Evolutionary conservation across 1,140 invertebrate species (phyloP), one percentile per base, ranked within the genome.

Genomic region (Drosophila ohnishii): DNA sequence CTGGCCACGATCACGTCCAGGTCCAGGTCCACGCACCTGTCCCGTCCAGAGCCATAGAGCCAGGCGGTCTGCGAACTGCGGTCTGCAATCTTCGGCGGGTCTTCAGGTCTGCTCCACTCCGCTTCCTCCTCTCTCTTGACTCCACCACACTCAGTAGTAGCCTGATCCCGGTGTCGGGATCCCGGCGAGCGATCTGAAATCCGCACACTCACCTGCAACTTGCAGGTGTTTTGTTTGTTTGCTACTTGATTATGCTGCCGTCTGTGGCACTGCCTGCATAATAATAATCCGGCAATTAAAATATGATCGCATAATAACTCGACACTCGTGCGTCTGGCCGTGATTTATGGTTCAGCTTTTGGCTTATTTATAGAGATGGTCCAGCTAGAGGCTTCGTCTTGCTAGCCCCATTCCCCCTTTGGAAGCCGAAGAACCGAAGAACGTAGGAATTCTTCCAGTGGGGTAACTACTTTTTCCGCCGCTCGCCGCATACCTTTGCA

Each of bases 221-320:
- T 58, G 83, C 83, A 87, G 83, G 84, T 87, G 84, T 88, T 87
- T 88, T 87, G 79, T 87, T 87, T 83, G 75, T 74, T 83, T 75
- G 75, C 74, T 39, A 69, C 62, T 65, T 81, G 60, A 75, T 64
- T 75, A 30, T 75, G 59, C 44, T 65, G 69, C 39, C 62, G 71
- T 32, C 42, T 59, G 56, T 62, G 48, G 45, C 65, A 61, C 59
- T 55, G 74, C 64, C 75, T 77, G 84, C 84, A 88, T 89, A 88
- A 88, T 88, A 88, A 88, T 88, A 88, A 88, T 88, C 85, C 84
- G 74, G 84, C 84, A 88, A 88, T 88, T 88, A 88, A 88, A 88
- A 88, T 88, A 88, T 88, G 84, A 88, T 88, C 84, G 80, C 84
- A 88, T 88, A 88, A 88, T 88, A 88, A 88, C 85, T 88, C 84